Conservation (phyloP, 2,113 vertebrate genomes). For the Pteronura brasiliensis region DNA sequence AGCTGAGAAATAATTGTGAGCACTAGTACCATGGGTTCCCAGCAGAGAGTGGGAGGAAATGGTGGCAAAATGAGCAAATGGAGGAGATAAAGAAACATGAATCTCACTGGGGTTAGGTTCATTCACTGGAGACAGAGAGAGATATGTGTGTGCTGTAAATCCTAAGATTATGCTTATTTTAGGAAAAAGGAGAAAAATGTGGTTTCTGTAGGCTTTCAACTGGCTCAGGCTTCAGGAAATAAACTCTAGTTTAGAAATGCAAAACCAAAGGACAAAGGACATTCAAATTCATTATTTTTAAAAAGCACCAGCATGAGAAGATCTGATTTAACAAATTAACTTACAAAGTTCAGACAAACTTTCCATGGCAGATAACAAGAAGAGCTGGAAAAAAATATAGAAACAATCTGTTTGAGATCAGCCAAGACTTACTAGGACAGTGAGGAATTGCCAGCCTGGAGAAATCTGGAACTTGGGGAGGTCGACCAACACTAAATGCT, state of each 20-base stretch:
- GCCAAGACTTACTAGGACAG: not conserved
- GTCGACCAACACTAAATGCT: not conserved
- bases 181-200: not conserved
- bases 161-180: not conserved
- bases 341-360: not conserved
- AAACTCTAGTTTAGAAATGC: not conserved
- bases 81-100: not conserved
- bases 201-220: not conserved
- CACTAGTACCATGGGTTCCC: not conserved
- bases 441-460: not conserved
- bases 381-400: not conserved
- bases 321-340: not conserved
- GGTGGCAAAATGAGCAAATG: not conserved
- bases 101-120: not conserved
- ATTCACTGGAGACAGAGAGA: not conserved
- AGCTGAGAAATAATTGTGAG: not conserved
- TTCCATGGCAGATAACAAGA: not conserved
- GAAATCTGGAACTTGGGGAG: not conserved
- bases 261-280: not conserved
- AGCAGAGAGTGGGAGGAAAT: not conserved
- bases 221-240: not conserved
- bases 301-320: not conserved
- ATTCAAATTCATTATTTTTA: not conserved
- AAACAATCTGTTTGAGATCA: not conserved
- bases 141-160: not conserved